Evolutionary conservation across 35 echinoderm and acorn worm species (phyloP), one percentile per base, ranked within the genome.

Genomic region (Patiria miniata): DNA sequence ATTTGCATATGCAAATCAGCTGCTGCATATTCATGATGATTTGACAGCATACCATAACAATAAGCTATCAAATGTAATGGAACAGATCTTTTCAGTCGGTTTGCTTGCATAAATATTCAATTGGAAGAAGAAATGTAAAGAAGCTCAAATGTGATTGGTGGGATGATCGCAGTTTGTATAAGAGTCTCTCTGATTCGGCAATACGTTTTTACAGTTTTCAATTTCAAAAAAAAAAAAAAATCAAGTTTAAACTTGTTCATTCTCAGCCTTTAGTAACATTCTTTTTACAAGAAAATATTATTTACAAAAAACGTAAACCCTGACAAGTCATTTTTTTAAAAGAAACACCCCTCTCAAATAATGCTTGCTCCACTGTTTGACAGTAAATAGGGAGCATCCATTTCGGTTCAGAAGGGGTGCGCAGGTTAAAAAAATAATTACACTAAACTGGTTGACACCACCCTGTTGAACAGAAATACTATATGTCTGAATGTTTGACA

Each of bases 401-500:
- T 52, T 32, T 52, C 26, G 30, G 40, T 34, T 17, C 22, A 7
- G 28, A 44, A 82, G 80, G 47, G 80, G 47, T 34, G 30, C 10
- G 26, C 28, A 34, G 39, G 40, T 51, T 28, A 19, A 37, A 51
- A 55, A 55, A 34, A 44, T 28, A 52, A 26, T 51, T 33, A 82
- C 22, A 52, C 47, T n/a, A 34, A 52, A 34, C 23, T 55, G 4
- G 6, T 7, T 39, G 39, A 82, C 30, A 82, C 23, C 80, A 82
- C 40, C 80, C 80, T 82, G 28, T 39, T 32, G 21, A 39, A 80
- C 37, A 40, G 21, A 40, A 80, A 59, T 84, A 84, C 53, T 59
- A 84, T 84, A 84, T 84, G 54, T 84, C 82, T 36, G 82, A 84
- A 51, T 84, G 82, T 61, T 29, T 84, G 28, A 84, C 82, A 84